Percentiles rank a stretch among this genome's conserved stretches.
phyloP scores from a whole-genome alignment of 1,140 invertebrate species.

The Orius insidiosus region DNA sequence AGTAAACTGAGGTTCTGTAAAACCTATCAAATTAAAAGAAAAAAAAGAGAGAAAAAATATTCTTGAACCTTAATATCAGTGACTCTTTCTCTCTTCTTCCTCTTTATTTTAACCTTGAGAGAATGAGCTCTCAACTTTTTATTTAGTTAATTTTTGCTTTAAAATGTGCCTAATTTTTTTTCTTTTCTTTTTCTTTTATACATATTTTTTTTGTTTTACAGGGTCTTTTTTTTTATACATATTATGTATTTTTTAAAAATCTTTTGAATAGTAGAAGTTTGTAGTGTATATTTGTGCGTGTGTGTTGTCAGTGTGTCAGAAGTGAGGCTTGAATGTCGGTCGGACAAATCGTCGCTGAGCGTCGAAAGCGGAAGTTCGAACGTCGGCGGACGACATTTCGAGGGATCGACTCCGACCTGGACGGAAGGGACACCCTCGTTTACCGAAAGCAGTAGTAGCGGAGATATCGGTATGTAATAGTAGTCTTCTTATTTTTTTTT shows the following conservation, averaged over 20 bases:
- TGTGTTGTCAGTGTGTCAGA: constrained; percentile 32
- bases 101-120: neutral
- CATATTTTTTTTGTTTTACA: too few relatives aligned
- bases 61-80: neutral
- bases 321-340: constrained; percentile 35
- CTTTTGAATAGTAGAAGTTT: too few relatives aligned
- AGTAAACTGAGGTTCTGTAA: constrained; percentile 6
- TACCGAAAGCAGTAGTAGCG: constrained; percentile 87
- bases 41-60: too few relatives aligned
- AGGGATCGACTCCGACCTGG: constrained; percentile 91
- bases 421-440: constrained; percentile 94
- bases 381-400: constrained; percentile 34
- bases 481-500: too few relatives aligned
- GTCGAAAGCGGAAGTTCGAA: constrained; percentile 37
- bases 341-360: constrained; percentile 51
- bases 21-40: too few relatives aligned
- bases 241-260: too few relatives aligned
- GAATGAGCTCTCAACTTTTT: too few relatives aligned
- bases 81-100: neutral
- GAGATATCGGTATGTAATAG: constrained; percentile 55
- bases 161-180: too few relatives aligned
- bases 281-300: neutral
- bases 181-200: too few relatives aligned
- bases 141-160: too few relatives aligned
- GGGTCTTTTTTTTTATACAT: too few relatives aligned